phyloP scores from a whole-genome alignment of 2,888 invertebrate genomes.

The Agonopterix subpropinquella region DNA sequence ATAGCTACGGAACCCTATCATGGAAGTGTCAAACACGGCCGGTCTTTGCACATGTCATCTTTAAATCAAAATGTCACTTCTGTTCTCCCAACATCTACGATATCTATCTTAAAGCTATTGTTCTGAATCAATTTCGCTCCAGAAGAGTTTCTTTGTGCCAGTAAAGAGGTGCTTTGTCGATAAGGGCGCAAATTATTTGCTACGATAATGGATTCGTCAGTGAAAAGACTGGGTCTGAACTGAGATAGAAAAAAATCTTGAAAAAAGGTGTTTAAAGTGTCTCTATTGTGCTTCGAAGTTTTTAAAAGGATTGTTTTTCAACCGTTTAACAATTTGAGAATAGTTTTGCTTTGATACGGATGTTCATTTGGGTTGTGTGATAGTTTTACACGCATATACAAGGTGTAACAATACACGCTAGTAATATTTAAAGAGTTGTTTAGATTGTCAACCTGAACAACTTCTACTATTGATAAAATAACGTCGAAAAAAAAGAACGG shows the following conservation, averaged over 20 bases:
- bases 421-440: too few species aligned
- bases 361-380: too few species aligned
- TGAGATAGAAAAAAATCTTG: conserved; percentile 14
- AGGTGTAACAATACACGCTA: too few species aligned
- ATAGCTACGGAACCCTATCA: too few species aligned
- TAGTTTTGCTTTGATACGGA: too few species aligned
- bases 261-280: background rate
- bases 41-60: background rate
- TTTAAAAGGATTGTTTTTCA: background rate
- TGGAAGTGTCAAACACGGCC: too few species aligned
- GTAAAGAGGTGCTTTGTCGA: conserved; percentile 24
- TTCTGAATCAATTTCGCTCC: conserved; percentile 32
- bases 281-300: background rate
- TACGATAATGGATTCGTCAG: conserved; percentile 21
- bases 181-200: conserved; percentile 30
- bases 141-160: conserved; percentile 28
- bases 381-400: too few species aligned
- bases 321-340: too few species aligned
- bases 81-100: background rate
- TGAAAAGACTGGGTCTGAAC: conserved; percentile 19
- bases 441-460: too few species aligned
- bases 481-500: too few species aligned
- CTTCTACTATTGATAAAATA: too few species aligned
- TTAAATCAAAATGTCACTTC: background rate
- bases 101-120: conserved; percentile 20